Conservation (phyloP, 92 coral and sea anemone genomes). For the Epizoanthus scotinus region DNA sequence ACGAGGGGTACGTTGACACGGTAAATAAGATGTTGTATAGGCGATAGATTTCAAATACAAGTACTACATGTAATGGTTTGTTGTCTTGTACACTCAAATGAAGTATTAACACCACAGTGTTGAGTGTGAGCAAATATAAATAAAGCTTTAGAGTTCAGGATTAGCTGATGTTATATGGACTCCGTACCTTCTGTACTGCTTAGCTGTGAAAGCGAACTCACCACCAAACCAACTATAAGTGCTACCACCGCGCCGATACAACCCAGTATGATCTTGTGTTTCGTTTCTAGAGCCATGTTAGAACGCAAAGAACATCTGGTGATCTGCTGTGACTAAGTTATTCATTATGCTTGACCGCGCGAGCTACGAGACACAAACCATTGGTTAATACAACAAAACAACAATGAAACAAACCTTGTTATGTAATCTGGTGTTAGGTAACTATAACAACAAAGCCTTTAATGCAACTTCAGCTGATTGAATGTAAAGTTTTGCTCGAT, state of each 20-base stretch:
- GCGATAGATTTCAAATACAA: too few relatives aligned
- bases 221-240: slow-evolving; percentile 64
- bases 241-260: slow-evolving; percentile 51
- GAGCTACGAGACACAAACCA: background rate
- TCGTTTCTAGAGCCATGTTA: background rate
- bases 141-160: too few relatives aligned
- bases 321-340: background rate
- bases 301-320: background rate
- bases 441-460: slow-evolving; percentile 3
- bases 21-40: too few relatives aligned
- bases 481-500: too few relatives aligned
- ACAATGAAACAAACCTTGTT: background rate
- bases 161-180: too few relatives aligned
- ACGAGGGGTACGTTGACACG: too few relatives aligned
- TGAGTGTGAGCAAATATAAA: too few relatives aligned
- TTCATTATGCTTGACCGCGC: too few relatives aligned
- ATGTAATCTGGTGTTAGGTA: background rate
- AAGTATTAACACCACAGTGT: too few relatives aligned
- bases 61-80: too few relatives aligned
- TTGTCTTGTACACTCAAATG: too few relatives aligned
- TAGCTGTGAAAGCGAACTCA: slow-evolving; percentile 70
- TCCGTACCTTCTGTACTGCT: slow-evolving; percentile 74
- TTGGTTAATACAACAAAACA: background rate
- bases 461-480: too few relatives aligned
- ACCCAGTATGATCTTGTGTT: slow-evolving; percentile 14